These are phyloP conservation scores for Leptopilina clavipes DNA, from an alignment of 1,140 invertebrate species.

Conservation along the genomic window DNA sequence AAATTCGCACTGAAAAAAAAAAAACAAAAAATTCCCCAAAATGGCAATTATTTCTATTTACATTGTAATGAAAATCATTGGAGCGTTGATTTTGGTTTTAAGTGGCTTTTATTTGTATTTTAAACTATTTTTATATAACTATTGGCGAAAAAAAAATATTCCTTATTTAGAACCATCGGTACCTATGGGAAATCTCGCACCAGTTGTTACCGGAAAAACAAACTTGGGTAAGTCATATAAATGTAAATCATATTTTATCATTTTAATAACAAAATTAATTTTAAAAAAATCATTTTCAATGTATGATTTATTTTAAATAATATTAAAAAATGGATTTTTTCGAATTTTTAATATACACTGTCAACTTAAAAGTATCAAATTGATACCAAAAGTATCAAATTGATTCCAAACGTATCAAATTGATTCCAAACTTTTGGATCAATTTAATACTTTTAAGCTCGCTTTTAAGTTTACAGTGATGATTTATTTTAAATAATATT, in stretches of 20 bases:
- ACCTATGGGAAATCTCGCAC: background rate
- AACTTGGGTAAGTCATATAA: background rate
- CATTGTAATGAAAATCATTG: background rate
- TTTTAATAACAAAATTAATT: too few relatives aligned
- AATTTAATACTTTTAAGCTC: too few relatives aligned
- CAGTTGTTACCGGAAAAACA: background rate
- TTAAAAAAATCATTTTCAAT: too few relatives aligned
- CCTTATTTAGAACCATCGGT: background rate
- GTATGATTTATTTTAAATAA: too few relatives aligned
- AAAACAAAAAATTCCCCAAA: background rate
- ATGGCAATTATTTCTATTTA: constrained; percentile 6
- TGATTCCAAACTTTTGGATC: too few relatives aligned
- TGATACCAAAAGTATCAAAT: too few relatives aligned
- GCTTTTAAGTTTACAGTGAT: too few relatives aligned
- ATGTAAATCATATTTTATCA: background rate
- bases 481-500: too few relatives aligned
- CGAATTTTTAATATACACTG: too few relatives aligned
- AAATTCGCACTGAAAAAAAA: background rate
- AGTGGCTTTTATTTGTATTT: background rate
- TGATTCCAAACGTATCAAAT: too few relatives aligned
- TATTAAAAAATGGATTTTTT: too few relatives aligned
- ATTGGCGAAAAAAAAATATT: background rate
- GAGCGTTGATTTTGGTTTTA: background rate
- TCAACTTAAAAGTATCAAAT: too few relatives aligned
- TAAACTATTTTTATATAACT: background rate